A percentile compares a stretch with the other conserved stretches of the same genome.
Conservation (phyloP, 2,113 vertebrate genomes). For the Platysteira castanea region DNA sequence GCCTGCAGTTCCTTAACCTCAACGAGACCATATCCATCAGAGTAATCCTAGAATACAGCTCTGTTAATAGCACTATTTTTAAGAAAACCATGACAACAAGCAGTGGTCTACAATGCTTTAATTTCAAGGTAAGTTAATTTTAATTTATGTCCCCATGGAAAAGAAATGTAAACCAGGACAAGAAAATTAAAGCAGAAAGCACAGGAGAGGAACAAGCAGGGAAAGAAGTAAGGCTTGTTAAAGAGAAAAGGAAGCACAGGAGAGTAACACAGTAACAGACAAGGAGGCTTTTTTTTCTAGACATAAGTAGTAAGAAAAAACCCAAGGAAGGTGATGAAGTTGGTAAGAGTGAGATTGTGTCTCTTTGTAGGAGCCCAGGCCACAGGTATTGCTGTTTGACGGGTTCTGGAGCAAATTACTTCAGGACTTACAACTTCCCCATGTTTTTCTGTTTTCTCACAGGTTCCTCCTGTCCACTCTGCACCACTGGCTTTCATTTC, state of each 20-base stretch:
- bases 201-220: background rate
- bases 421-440: background rate
- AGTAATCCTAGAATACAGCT: slow-evolving; percentile 28
- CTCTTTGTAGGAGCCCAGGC: background rate
- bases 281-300: background rate
- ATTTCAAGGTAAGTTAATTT: slow-evolving; percentile 44
- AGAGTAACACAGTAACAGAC: background rate
- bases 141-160: background rate
- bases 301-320: background rate
- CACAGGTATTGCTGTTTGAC: background rate
- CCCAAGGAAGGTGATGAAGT: background rate
- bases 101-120: slow-evolving; percentile 45
- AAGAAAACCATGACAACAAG: background rate
- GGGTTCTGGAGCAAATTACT: background rate
- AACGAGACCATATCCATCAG: background rate
- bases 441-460: background rate
- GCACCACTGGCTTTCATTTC: slow-evolving; percentile 44
- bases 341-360: background rate
- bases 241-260: background rate
- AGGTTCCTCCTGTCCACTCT: background rate
- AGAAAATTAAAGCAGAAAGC: background rate
- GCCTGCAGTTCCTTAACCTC: slow-evolving; percentile 56
- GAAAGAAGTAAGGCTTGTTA: background rate
- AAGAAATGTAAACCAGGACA: background rate
- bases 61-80: slow-evolving; percentile 33